These are phyloP conservation scores for Tryphoninae sp. DNA, from an alignment of 2,888 invertebrate species.

Conservation along the genomic window DNA sequence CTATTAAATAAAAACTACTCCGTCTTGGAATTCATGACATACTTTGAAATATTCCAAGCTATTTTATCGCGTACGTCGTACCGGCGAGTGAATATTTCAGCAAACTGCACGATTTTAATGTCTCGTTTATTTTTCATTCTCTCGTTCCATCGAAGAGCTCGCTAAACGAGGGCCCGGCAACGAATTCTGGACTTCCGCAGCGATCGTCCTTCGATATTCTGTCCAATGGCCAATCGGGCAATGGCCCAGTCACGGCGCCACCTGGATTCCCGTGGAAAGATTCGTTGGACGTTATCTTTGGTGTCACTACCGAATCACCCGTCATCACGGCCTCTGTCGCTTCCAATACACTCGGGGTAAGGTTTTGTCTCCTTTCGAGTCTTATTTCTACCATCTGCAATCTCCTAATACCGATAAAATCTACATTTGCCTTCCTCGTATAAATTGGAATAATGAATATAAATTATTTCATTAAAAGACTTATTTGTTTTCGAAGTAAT, in stretches of 20 bases:
- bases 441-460: background rate
- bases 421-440: background rate
- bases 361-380: conserved; percentile 37
- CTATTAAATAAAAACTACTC: conserved; percentile 24
- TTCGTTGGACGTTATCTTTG: conserved; percentile 79
- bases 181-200: conserved; percentile 58
- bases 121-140: conserved; percentile 14
- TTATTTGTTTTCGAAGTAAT: too few species aligned
- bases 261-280: conserved; percentile 79
- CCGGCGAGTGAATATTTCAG: background rate
- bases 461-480: too few species aligned
- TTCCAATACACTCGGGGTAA: conserved; percentile 75
- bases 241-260: conserved; percentile 72
- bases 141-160: conserved; percentile 69
- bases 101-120: too few species aligned
- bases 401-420: background rate
- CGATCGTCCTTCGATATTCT: conserved; percentile 72
- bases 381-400: background rate
- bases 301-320: conserved; percentile 77
- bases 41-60: conserved; percentile 3
- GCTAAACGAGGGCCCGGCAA: conserved; percentile 69
- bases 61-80: background rate
- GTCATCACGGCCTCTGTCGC: conserved; percentile 76
- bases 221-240: conserved; percentile 68
- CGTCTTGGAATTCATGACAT: conserved; percentile 29